phyloP scores from a whole-genome alignment of 1,140 invertebrate genomes.

The Nasonia giraulti region DNA sequence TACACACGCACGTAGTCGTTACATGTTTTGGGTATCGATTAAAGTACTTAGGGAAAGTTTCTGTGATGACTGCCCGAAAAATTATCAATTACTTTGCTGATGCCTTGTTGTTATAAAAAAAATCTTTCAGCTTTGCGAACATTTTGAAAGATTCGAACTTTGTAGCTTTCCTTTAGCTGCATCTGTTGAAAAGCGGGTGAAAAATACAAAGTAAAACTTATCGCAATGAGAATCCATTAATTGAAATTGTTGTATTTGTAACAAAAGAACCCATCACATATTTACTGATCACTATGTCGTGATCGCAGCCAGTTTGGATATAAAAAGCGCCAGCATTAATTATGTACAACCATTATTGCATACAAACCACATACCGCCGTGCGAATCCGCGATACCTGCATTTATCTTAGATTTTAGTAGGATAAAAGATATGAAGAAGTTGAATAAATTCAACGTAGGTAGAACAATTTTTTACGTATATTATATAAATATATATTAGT shows the following conservation, averaged over 20 bases:
- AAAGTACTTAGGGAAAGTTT: slow-evolving; percentile 26
- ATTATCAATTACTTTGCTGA: background rate
- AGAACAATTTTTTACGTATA: slow-evolving; percentile 35
- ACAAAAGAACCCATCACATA: background rate
- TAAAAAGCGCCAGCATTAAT: background rate
- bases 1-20: background rate
- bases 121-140: background rate
- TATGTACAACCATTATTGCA: slow-evolving; percentile 7
- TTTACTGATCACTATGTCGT: background rate
- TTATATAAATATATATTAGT: background rate
- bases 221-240: background rate
- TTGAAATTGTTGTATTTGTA: background rate
- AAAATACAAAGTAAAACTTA: background rate
- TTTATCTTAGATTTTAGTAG: slow-evolving; percentile 29
- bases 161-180: background rate
- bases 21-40: background rate
- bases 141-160: background rate
- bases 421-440: background rate
- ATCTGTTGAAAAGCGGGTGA: background rate
- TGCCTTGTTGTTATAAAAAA: background rate
- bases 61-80: slow-evolving; percentile 9
- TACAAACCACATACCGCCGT: background rate
- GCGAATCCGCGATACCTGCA: background rate
- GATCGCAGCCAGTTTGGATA: background rate
- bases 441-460: slow-evolving; percentile 20